These are phyloP conservation scores for Sciurus niger DNA, from an alignment of 2,113 vertebrate genomes.

Conservation along the genomic window DNA sequence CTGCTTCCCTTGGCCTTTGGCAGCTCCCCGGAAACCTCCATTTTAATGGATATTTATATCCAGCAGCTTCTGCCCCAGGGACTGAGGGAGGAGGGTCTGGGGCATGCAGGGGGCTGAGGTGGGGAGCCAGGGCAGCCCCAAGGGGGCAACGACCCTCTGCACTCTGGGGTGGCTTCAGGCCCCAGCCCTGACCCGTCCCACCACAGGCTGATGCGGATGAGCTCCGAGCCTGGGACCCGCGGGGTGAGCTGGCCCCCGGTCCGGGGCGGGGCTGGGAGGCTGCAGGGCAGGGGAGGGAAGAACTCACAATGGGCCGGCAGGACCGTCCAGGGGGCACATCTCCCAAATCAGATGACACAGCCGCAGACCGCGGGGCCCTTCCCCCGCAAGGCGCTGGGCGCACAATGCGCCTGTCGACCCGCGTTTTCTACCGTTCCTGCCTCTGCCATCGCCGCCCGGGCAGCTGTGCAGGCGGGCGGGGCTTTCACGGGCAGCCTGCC, in stretches of 20 bases:
- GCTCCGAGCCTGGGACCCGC: no score
- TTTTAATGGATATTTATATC: no score
- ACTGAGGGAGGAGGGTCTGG: not conserved
- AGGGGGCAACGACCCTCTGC: not conserved
- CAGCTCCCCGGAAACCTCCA: no score
- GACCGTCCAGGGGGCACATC: fast-evolving
- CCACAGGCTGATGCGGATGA: no score
- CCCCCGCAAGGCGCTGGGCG: fast-evolving
- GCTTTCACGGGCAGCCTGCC: not conserved
- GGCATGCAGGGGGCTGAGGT: not conserved
- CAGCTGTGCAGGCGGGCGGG: slow-evolving; percentile 87
- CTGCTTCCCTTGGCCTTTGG: no score
- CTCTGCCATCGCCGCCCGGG: slow-evolving; percentile 82
- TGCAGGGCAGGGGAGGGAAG: not conserved
- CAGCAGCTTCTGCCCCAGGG: not conserved
- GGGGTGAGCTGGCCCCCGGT: not conserved
- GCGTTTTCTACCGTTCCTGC: slow-evolving; percentile 4
- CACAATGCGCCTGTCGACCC: slow-evolving; percentile 63
- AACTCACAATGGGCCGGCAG: not conserved
- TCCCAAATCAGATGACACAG: not conserved
- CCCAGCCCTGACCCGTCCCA: not conserved
- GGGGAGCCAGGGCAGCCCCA: not conserved
- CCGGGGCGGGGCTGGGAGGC: fast-evolving
- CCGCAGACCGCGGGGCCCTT: not conserved
- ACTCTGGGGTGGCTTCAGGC: no score